These are phyloP conservation scores for Centruroides vittatus DNA, from an alignment of 1,140 invertebrate species.

Conservation along the genomic window DNA sequence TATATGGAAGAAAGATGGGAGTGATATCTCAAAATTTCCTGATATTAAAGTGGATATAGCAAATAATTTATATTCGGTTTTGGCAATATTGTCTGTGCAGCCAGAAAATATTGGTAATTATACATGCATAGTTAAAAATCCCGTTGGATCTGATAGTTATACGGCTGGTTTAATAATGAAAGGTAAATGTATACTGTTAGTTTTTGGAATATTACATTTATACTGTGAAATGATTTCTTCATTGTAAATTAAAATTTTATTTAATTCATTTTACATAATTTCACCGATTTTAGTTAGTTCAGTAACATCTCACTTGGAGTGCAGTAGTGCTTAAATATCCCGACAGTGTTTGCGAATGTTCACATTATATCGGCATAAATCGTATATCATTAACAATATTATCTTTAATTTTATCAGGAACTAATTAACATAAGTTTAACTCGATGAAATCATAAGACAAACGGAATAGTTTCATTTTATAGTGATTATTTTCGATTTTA, in stretches of 20 bases:
- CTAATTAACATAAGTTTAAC: no score
- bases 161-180: slow-evolving; percentile 50
- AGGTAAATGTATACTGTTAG: slow-evolving; percentile 33
- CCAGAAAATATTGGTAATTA: slow-evolving; percentile 20
- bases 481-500: no score
- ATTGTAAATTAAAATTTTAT: not conserved
- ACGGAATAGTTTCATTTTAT: no score
- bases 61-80: not conserved
- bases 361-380: no score
- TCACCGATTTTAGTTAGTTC: not conserved
- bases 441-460: no score
- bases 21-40: not conserved
- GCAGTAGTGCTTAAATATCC: no score
- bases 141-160: slow-evolving; percentile 42
- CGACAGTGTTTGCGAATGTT: no score
- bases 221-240: not conserved
- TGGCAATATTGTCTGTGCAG: not conserved
- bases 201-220: not conserved
- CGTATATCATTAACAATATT: no score
- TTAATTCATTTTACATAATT: not conserved
- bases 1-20: not conserved
- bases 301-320: no score
- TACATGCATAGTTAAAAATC: slow-evolving; percentile 44
- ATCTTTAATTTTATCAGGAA: no score
- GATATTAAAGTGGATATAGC: not conserved